Base-by-base conservation (phyloP, 2,797 vertebrate species). In the Gambelia wislizenii region DNA sequence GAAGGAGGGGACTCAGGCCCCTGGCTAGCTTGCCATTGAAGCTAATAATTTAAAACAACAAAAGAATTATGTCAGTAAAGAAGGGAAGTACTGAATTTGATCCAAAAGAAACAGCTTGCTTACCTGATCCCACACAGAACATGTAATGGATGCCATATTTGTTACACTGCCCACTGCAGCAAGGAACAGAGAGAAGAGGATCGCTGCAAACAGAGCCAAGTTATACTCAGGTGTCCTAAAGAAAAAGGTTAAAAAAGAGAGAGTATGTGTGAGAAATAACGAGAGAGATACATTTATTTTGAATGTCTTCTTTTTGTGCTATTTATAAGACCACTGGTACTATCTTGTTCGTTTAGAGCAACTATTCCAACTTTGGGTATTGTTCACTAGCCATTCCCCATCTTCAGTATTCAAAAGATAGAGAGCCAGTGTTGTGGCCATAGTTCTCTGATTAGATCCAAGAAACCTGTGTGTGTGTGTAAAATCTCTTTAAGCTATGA, bases 91-190 rank as follows among this genome's bases (percentile, higher is more conserved):
- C 56, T 9, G 22, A 0, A 39, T 72, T 82, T 36, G n/a, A 88
- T 42, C 61, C 83, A 89, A 87, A 5, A 7, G 1, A 75, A 2
- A 56, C 33, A 47, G 2, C 3, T 67, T 61, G 92, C 93, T 95
- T 95, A 96, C 93, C 80, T 90, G 27, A 27, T 52, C 49, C 47
- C 42, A 52, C 4, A 5, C 5, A 61, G 44, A 54, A 56, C 18
- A 42, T 67, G 18, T 42, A 44, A n/a, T 69, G 47, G 74, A 33
- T 67, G 36, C 30, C 13, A 33, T 56, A 18, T 47, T 77, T 59
- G 18, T 59, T 74, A 13, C 8, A 36, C 14, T 22, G 54, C 1
- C 4, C 30, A 64, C 39, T 4, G 70, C 27, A 22, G 12, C 47
- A 69, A 69, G 44, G 64, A 77, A 30, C 30, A 7, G 6, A 10